A percentile compares a stretch with the other conserved stretches of the same genome.
These are phyloP conservation scores for Pachycephala philippinensis DNA, from an alignment of 2,113 vertebrate species.

Conservation along the genomic window DNA sequence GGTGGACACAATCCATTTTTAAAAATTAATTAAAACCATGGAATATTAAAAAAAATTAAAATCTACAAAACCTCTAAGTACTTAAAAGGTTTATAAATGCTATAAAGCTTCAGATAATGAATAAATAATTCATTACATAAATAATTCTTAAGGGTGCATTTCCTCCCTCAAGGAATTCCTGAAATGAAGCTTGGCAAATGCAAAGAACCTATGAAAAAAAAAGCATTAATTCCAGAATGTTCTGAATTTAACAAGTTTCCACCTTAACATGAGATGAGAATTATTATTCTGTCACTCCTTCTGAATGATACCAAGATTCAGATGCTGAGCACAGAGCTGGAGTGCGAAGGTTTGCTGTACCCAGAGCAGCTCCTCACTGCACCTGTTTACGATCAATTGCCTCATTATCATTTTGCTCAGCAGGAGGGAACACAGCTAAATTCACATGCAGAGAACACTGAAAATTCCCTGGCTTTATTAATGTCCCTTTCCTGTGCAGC, in stretches of 20 bases:
- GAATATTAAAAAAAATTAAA: neutral
- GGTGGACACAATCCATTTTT: rapidly evolving
- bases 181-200: neutral
- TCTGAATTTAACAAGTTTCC: neutral
- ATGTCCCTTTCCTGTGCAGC: neutral
- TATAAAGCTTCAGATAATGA: neutral
- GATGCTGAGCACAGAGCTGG: rapidly evolving
- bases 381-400: constrained; percentile 13
- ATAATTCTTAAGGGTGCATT: neutral
- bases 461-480: neutral
- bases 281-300: constrained; percentile 28
- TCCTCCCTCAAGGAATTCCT: neutral
- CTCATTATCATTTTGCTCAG: constrained; percentile 44
- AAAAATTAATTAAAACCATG: neutral
- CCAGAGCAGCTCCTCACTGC: neutral
- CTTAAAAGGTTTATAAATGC: neutral
- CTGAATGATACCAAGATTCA: neutral
- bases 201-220: neutral
- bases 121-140: constrained; percentile 2
- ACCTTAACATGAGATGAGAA: neutral
- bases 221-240: neutral
- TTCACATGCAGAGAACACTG: neutral
- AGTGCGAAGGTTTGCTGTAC: neutral
- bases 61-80: neutral
- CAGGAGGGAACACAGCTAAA: neutral